Percentiles rank a stretch among this genome's conserved stretches.
phyloP scores from a whole-genome alignment of 1,140 invertebrate species.

The Drosophila melanogaster region DNA sequence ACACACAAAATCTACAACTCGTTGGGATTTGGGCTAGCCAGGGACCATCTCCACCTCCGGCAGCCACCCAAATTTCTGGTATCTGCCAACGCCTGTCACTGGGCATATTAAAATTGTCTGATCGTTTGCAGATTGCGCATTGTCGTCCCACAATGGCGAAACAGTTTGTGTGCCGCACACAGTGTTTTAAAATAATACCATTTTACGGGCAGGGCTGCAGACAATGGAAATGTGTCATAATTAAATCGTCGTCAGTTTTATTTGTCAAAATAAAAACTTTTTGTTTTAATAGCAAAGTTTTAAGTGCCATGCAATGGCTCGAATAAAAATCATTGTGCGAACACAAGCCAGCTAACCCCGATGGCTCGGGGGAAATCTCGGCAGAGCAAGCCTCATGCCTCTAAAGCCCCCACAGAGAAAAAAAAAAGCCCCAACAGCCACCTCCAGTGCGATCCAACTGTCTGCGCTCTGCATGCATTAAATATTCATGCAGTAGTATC shows the following conservation, averaged over 20 bases:
- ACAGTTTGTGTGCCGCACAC: constrained; percentile 34
- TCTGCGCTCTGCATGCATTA: constrained; percentile 58
- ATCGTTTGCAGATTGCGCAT: constrained; percentile 72
- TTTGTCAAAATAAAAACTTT: constrained; percentile 65
- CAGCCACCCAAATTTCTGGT: constrained; percentile 13
- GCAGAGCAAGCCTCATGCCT: constrained; percentile 2
- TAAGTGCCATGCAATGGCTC: constrained; percentile 51
- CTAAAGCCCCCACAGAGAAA: not conserved
- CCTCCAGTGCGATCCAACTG: constrained; percentile 6
- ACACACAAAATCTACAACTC: constrained; percentile 52
- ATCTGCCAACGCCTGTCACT: constrained; percentile 66
- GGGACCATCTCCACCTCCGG: constrained; percentile 1
- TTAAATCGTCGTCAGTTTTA: constrained; percentile 76
- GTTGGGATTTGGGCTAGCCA: constrained; percentile 42
- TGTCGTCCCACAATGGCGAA: constrained; percentile 29
- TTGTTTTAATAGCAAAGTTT: constrained; percentile 52
- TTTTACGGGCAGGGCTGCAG: constrained; percentile 49
- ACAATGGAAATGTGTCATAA: constrained; percentile 61
- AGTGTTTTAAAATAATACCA: constrained; percentile 69
- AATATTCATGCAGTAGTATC: constrained; percentile 76
- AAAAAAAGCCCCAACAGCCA: not conserved
- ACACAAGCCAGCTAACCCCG: constrained; percentile 25
- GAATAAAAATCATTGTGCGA: constrained; percentile 65
- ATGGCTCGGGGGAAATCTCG: constrained; percentile 28
- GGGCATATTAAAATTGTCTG: constrained; percentile 75